Evolutionary conservation across 1,140 invertebrate species (phyloP).

Genomic region (Ostrea denselamellosa): DNA sequence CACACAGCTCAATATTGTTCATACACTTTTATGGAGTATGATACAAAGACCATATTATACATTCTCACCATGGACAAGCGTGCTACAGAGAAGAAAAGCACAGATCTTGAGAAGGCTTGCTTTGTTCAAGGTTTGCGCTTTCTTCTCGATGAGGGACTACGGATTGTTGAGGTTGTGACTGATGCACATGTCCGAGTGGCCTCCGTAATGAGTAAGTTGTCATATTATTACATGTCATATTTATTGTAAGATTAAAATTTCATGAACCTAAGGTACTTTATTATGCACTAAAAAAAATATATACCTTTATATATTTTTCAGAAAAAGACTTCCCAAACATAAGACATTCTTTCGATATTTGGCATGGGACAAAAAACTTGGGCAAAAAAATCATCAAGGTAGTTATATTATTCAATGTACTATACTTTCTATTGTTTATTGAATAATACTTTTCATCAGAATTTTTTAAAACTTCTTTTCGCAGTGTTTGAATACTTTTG

Average conservation of each 20-base stretch:
- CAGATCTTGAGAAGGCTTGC: slow-evolving; percentile 44
- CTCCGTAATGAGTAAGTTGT: slow-evolving; percentile 48
- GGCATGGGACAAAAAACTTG: background rate
- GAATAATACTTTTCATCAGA: no score
- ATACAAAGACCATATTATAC: slow-evolving; percentile 38
- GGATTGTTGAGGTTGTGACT: slow-evolving; percentile 41
- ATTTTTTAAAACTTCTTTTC: no score
- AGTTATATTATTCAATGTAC: no score
- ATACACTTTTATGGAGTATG: slow-evolving; percentile 43
- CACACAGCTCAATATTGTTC: slow-evolving; percentile 44
- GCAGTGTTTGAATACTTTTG: no score
- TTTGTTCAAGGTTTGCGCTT: slow-evolving; percentile 22
- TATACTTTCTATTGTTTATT: no score
- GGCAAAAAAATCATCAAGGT: background rate
- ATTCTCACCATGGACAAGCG: slow-evolving; percentile 48
- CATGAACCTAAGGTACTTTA: no score
- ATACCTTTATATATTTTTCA: no score
- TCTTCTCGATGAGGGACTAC: background rate
- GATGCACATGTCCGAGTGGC: slow-evolving; percentile 42
- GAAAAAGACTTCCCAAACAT: background rate
- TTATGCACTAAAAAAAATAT: no score
- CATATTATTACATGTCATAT: no score
- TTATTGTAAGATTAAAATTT: no score
- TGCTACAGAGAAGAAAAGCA: background rate
- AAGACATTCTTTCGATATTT: slow-evolving; percentile 40